Conservation (phyloP, 2,113 vertebrate species). For the Fulmarus glacialis region DNA sequence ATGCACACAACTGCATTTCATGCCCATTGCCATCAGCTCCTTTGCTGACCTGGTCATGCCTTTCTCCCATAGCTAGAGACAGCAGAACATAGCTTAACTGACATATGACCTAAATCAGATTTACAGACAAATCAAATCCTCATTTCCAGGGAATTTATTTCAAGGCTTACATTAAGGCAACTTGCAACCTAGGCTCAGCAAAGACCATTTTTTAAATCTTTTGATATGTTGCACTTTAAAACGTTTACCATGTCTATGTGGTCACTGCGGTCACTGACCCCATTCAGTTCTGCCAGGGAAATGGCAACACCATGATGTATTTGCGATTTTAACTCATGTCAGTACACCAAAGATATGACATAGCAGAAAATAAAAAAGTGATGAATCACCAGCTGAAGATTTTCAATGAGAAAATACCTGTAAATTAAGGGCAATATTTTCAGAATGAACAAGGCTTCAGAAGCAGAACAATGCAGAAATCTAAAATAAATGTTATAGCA, state of each 20-base stretch:
- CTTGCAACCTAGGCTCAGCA: neutral
- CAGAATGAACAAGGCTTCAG: neutral
- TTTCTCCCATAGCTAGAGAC: neutral
- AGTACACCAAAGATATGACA: neutral
- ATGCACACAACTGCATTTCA: neutral
- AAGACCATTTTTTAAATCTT: slow-evolving; percentile 15
- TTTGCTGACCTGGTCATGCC: neutral
- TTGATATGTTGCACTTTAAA: neutral
- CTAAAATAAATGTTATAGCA: neutral
- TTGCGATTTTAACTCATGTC: neutral
- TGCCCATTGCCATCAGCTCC: neutral
- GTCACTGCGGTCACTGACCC: neutral
- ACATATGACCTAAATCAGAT: slow-evolving; percentile 54
- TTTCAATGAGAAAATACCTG: neutral
- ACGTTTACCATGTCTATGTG: neutral
- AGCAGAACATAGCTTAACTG: slow-evolving; percentile 14
- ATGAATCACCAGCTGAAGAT: slow-evolving; percentile 11
- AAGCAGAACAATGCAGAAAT: neutral
- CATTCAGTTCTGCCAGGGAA: slow-evolving; percentile 5
- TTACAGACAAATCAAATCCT: slow-evolving; percentile 50
- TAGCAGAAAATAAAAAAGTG: neutral
- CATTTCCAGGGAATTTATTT: slow-evolving; percentile 12
- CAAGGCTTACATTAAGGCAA: slow-evolving; percentile 44
- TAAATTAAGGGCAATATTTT: neutral
- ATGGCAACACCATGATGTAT: neutral